Conservation (phyloP, 2,797 vertebrate genomes). For the Anomalospiza imberbis region DNA sequence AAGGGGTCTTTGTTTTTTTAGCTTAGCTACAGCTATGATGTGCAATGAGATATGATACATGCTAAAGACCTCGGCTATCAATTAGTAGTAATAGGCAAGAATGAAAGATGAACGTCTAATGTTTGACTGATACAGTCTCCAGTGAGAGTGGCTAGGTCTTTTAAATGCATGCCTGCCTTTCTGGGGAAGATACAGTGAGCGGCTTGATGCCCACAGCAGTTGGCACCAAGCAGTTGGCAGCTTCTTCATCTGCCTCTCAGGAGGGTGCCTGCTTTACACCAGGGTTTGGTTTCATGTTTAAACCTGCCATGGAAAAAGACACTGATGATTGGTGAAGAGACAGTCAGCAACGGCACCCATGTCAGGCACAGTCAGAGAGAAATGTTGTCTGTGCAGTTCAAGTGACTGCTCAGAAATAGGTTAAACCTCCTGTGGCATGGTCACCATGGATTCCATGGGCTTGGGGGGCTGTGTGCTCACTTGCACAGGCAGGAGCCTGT, state of each 20-base stretch:
- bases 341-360: not conserved
- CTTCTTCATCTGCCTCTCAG: constrained; percentile 42
- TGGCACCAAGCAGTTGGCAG: constrained; percentile 51
- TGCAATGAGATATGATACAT: not conserved
- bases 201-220: constrained; percentile 43
- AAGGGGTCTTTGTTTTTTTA: not conserved
- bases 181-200: not conserved
- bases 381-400: not conserved
- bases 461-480: not conserved
- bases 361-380: not conserved
- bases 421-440: not conserved
- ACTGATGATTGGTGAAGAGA: not conserved
- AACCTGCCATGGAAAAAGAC: constrained; percentile 25
- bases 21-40: not conserved
- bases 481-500: not conserved
- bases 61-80: not conserved
- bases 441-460: not conserved
- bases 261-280: constrained; percentile 3
- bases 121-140: not conserved
- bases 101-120: constrained; percentile 22
- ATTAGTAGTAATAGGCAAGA: constrained; percentile 22
- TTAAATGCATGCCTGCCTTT: not conserved
- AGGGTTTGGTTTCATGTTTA: constrained; percentile 24
- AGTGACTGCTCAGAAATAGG: not conserved
- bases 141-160: not conserved